Evolutionary conservation across 1,140 invertebrate genomes (phyloP).

Genomic region (Formica exsecta): DNA sequence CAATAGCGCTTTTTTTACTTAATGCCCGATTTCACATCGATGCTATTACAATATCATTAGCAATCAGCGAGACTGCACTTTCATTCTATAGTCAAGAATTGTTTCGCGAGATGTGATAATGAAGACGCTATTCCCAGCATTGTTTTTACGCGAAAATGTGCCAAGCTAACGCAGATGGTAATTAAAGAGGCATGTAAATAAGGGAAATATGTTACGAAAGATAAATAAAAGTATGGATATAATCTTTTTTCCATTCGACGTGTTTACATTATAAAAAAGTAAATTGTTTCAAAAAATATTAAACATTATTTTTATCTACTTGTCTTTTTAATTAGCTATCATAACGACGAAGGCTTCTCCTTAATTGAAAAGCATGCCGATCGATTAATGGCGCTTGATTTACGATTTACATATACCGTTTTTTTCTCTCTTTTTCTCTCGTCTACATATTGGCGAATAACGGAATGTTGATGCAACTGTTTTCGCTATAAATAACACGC

Average conservation of each 20-base stretch:
- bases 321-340: background rate
- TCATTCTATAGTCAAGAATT: conserved; percentile 18
- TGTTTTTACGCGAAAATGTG: conserved; percentile 40
- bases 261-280: background rate
- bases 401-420: background rate
- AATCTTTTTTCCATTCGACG: background rate
- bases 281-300: too few relatives aligned
- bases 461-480: conserved; percentile 48
- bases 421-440: background rate
- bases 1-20: background rate
- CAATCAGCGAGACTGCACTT: conserved; percentile 9
- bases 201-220: conserved; percentile 11
- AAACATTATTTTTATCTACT: background rate
- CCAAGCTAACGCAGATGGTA: conserved; percentile 4
- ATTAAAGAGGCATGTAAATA: conserved; percentile 7
- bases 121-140: conserved; percentile 26
- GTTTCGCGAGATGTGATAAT: conserved; percentile 44
- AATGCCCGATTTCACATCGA: background rate
- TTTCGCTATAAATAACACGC: conserved; percentile 2
- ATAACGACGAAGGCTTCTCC: background rate
- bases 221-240: conserved; percentile 5
- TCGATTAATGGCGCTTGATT: conserved; percentile 29
- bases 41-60: background rate
- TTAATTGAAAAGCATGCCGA: conserved; percentile 44
- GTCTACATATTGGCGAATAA: conserved; percentile 12